Conservation (phyloP, 2,113 vertebrate genomes). For the Melanerpes formicivorus region DNA sequence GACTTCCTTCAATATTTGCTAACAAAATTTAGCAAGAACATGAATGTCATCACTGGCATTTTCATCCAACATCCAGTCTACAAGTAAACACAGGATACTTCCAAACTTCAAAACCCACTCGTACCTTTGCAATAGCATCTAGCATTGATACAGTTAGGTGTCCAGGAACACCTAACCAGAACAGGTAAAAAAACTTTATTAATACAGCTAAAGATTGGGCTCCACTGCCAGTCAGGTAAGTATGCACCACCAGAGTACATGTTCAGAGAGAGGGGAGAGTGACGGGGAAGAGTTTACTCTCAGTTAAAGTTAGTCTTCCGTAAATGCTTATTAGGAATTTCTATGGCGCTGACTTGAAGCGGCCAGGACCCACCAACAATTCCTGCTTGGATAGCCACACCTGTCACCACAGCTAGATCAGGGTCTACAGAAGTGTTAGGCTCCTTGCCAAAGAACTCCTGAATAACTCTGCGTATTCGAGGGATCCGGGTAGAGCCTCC, state of each 20-base stretch:
- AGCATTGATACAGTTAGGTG: neutral
- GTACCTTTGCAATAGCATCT: slow-evolving; percentile 13
- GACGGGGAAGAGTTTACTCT: slow-evolving; percentile 4
- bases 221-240: neutral
- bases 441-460: slow-evolving; percentile 91
- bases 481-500: slow-evolving; percentile 97
- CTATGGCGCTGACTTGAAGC: slow-evolving; percentile 94
- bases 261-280: neutral
- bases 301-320: slow-evolving; percentile 94
- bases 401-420: slow-evolving; percentile 92
- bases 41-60: neutral
- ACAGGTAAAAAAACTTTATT: neutral
- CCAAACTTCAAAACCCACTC: neutral
- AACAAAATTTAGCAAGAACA: slow-evolving; percentile 74
- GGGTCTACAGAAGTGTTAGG: slow-evolving; percentile 96
- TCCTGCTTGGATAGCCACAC: slow-evolving; percentile 94
- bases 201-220: neutral
- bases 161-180: neutral
- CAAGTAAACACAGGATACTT: neutral
- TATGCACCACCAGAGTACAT: neutral
- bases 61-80: neutral
- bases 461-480: slow-evolving; percentile 88
- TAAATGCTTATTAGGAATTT: slow-evolving; percentile 94
- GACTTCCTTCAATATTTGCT: slow-evolving; percentile 28
- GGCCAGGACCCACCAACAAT: slow-evolving; percentile 97